Evolutionary conservation across 53 echinoderm and acorn worm genomes (phyloP).

Genomic region (Crossaster papposus): DNA sequence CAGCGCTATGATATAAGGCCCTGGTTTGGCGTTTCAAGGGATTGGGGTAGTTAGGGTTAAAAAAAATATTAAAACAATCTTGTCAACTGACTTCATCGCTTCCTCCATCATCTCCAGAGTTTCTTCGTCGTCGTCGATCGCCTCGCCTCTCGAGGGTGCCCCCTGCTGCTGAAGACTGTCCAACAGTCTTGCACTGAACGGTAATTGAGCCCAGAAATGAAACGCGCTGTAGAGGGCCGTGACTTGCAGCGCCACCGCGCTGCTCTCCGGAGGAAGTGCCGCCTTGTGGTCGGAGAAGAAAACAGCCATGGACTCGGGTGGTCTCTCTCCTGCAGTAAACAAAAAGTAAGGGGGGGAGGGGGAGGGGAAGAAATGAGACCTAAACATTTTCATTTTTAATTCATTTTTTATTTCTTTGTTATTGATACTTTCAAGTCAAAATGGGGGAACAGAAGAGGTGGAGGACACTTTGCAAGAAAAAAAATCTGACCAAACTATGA

Average conservation of each 20-base stretch:
- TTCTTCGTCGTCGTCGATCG: constrained; percentile 87
- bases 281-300: constrained; percentile 67
- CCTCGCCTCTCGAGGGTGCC: neutral
- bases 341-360: too few relatives aligned
- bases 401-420: too few relatives aligned
- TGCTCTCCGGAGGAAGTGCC: constrained; percentile 37
- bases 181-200: constrained; percentile 71
- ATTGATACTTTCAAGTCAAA: too few relatives aligned
- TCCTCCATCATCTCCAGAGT: constrained; percentile 74
- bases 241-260: constrained; percentile 78
- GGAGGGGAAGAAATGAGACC: neutral
- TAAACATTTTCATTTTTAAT: too few relatives aligned
- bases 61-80: neutral
- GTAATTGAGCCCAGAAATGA: constrained; percentile 96
- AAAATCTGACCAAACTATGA: neutral
- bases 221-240: constrained; percentile 75
- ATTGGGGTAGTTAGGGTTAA: too few relatives aligned
- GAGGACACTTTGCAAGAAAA: neutral
- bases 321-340: constrained; percentile 32
- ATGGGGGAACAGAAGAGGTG: too few relatives aligned
- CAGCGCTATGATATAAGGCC: too few relatives aligned
- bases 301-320: constrained; percentile 56
- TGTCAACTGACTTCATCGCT: constrained; percentile 70
- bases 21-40: too few relatives aligned
- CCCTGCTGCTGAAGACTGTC: constrained; percentile 74